Evolutionary conservation across 1,140 invertebrate species (phyloP).

Genomic region (Ooceraea biroi): DNA sequence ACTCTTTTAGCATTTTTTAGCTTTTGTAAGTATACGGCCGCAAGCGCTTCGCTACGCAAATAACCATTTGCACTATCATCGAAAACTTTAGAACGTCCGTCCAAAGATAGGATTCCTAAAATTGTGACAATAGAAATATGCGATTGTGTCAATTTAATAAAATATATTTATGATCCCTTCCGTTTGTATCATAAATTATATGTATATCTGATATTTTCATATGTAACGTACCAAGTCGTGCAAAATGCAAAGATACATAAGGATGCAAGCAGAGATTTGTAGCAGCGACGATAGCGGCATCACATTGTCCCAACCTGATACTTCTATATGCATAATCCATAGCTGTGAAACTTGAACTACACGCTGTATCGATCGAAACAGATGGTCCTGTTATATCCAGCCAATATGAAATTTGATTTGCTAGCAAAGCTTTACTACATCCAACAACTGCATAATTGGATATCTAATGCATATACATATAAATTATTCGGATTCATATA

Average conservation of each 20-base stretch:
- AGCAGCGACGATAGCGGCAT: constrained; percentile 94
- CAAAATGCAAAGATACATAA: not conserved
- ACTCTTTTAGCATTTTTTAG: constrained; percentile 86
- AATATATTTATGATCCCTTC: too few species aligned
- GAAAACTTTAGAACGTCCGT: constrained; percentile 90
- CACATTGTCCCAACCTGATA: constrained; percentile 92
- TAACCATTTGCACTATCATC: constrained; percentile 88
- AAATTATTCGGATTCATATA: not conserved
- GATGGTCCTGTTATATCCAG: constrained; percentile 88
- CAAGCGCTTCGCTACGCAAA: constrained; percentile 88
- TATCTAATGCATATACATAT: not conserved
- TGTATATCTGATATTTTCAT: not conserved
- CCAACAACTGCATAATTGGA: not conserved
- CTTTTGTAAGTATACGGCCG: constrained; percentile 88
- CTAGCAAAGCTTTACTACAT: not conserved
- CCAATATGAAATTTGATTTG: not conserved
- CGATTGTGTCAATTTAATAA: constrained; percentile 70
- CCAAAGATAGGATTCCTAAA: constrained; percentile 81
- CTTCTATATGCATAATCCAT: constrained; percentile 92
- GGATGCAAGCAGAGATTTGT: constrained; percentile 88
- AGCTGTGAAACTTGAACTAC: constrained; percentile 94
- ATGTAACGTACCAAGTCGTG: not conserved
- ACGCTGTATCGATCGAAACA: constrained; percentile 93
- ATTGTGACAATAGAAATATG: not conserved
- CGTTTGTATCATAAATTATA: too few species aligned